Conservation (phyloP, 2,113 vertebrate genomes). For the Corythornis madagascariensis region DNA sequence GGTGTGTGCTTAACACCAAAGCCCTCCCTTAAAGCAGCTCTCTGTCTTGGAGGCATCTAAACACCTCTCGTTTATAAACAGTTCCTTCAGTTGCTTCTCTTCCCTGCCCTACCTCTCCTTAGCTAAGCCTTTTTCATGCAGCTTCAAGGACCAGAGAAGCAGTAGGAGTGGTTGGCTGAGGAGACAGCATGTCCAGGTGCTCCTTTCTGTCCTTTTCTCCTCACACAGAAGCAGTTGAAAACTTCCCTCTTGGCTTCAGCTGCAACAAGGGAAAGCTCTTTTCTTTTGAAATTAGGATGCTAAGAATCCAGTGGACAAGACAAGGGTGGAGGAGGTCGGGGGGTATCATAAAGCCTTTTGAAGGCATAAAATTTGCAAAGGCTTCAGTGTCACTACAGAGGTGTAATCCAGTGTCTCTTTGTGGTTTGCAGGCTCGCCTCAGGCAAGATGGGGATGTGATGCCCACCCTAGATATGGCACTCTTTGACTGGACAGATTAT, state of each 20-base stretch:
- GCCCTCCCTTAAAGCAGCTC: not conserved
- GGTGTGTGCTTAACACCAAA: not conserved
- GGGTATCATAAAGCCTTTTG: not conserved
- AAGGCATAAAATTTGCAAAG: not conserved
- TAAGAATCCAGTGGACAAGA: not conserved
- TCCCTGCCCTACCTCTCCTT: not conserved
- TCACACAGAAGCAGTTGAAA: not conserved
- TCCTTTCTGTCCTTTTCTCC: not conserved
- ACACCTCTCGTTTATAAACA: not conserved
- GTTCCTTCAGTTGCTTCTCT: not conserved
- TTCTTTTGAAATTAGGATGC: not conserved
- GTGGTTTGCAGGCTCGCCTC: conserved; percentile 60
- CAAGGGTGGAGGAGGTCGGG: too few relatives aligned
- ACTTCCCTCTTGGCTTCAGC: not conserved
- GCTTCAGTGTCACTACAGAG: not conserved
- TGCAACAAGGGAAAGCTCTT: not conserved
- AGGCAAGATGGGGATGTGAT: conserved; percentile 88
- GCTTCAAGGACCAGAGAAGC: not conserved
- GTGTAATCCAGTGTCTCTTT: not conserved
- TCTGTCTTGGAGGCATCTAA: not conserved
- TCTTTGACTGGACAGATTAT: conserved; percentile 98
- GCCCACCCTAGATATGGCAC: conserved; percentile 94
- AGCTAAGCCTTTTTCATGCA: not conserved
- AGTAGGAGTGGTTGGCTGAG: not conserved
- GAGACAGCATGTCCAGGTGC: not conserved